Conservation (phyloP, 2,113 vertebrate species). For the Actenoides lindsayi region DNA sequence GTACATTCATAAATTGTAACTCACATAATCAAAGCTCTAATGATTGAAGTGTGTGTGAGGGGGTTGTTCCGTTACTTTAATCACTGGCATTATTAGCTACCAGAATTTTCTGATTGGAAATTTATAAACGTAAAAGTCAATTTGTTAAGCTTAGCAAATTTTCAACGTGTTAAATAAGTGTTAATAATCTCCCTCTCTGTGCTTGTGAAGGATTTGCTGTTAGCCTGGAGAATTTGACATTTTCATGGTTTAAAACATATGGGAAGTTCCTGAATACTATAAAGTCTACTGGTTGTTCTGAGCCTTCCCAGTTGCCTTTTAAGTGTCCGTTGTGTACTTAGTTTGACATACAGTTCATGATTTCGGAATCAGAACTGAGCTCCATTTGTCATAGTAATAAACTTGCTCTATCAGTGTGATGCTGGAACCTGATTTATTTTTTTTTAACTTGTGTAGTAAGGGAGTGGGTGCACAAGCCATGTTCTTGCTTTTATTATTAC, state of each 20-base stretch:
- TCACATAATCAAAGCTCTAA: background rate
- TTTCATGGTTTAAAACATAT: background rate
- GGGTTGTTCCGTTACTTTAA: background rate
- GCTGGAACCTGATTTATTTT: background rate
- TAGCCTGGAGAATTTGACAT: background rate
- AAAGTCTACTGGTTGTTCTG: background rate
- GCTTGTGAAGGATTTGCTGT: background rate
- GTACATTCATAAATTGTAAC: background rate
- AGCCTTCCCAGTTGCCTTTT: background rate
- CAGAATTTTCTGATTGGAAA: background rate
- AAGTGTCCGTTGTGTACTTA: background rate
- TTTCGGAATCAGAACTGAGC: background rate
- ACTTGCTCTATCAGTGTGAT: background rate
- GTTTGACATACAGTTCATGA: background rate
- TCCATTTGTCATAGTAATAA: background rate
- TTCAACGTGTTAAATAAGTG: background rate
- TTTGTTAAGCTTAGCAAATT: background rate
- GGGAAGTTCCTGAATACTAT: background rate
- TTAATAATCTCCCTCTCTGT: background rate
- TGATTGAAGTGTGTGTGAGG: background rate
- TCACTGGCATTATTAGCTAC: background rate
- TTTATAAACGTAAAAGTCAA: background rate
- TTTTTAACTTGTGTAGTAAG: background rate
- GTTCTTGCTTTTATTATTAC: background rate
- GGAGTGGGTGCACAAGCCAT: background rate